Conservation (phyloP, 2,113 vertebrate genomes). For the Beaufortia kweichowensis region DNA sequence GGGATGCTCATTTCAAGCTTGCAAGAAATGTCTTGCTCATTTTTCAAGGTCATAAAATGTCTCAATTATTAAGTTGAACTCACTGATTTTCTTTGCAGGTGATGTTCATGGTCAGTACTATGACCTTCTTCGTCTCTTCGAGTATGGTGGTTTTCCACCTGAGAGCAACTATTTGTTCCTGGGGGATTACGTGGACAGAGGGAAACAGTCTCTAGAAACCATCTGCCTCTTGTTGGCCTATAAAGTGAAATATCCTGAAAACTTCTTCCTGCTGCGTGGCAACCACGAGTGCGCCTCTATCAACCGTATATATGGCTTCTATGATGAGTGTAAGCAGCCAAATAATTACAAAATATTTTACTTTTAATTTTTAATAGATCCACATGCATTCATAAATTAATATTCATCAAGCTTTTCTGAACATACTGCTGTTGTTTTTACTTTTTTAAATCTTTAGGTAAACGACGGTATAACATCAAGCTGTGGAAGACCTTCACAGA, state of each 20-base stretch:
- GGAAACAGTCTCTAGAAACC: conserved; percentile 79
- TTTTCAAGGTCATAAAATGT: neutral
- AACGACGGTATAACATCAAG: conserved; percentile 80
- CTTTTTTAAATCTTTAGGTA: conserved; percentile 61
- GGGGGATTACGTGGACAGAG: conserved; percentile 79
- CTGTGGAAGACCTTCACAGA: conserved; percentile 83
- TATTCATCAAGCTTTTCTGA: too few species aligned
- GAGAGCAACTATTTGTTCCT: conserved; percentile 92
- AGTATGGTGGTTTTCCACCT: conserved; percentile 93
- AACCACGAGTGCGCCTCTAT: conserved; percentile 81
- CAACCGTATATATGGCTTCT: conserved; percentile 81
- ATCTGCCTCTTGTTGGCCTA: conserved; percentile 80
- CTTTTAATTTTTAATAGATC: neutral
- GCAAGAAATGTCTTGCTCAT: neutral
- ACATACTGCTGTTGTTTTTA: neutral
- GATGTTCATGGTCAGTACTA: conserved; percentile 98
- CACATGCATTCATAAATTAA: neutral
- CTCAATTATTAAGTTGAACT: neutral
- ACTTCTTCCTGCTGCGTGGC: conserved; percentile 79
- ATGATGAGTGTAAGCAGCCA: conserved; percentile 75
- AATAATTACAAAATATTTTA: neutral
- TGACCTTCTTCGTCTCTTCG: conserved; percentile 89
- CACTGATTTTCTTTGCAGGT: conserved; percentile 71
- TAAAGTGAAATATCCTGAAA: conserved; percentile 81
- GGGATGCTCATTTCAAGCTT: neutral